phyloP scores from a whole-genome alignment of 2,113 vertebrate species.

The Hemicordylus capensis region DNA sequence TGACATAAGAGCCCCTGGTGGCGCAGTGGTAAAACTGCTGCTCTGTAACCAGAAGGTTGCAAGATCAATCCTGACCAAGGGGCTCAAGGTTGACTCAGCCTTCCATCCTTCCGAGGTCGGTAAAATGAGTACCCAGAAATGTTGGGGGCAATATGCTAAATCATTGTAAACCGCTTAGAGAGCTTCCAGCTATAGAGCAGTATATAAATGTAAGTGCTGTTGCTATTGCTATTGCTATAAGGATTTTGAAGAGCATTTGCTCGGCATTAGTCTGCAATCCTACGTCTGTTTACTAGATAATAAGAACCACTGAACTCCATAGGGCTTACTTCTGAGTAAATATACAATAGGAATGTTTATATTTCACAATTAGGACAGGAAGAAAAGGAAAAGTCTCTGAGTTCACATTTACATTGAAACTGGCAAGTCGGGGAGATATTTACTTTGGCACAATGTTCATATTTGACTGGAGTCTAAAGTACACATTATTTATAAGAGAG shows the following conservation, averaged over 20 bases:
- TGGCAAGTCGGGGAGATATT: slow-evolving; percentile 58
- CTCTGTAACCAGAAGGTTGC: too few species aligned
- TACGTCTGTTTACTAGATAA: neutral
- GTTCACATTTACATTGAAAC: slow-evolving; percentile 62
- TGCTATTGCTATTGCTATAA: too few species aligned
- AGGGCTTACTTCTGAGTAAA: slow-evolving; percentile 9
- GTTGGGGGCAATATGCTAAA: too few species aligned
- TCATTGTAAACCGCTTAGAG: too few species aligned
- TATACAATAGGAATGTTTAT: slow-evolving; percentile 37
- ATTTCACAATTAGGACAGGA: slow-evolving; percentile 30
- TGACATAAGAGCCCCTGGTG: too few species aligned
- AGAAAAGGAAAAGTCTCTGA: slow-evolving; percentile 14
- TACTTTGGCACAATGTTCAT: slow-evolving; percentile 38
- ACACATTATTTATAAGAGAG: slow-evolving; percentile 44
- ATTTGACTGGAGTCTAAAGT: slow-evolving; percentile 32
- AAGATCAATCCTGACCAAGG: too few species aligned
- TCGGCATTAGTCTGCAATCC: slow-evolving; percentile 50
- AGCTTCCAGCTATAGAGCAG: too few species aligned
- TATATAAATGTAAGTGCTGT: too few species aligned
- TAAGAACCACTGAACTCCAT: neutral
- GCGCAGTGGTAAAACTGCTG: too few species aligned
- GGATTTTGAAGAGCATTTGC: neutral
- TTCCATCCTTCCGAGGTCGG: too few species aligned
- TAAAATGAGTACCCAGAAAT: too few species aligned
- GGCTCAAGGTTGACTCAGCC: too few species aligned